Base-by-base conservation (phyloP, 2,113 vertebrate genomes). In the Halichoeres trimaculatus region DNA sequence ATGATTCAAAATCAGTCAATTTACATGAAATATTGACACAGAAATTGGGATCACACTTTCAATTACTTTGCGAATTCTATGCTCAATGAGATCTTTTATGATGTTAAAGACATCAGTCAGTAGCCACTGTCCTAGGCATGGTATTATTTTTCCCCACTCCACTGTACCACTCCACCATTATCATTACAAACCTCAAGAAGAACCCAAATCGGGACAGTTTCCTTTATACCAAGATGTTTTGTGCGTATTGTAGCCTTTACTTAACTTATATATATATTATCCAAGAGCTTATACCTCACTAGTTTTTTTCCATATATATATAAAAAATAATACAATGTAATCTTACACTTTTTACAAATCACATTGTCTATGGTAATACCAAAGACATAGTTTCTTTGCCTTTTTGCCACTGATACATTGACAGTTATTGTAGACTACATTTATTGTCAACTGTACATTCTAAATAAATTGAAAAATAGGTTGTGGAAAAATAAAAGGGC, bases 171-270 rank as follows among this genome's bases (percentile, higher is more conserved):
- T 35, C 57, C 41, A 63, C 43, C 24, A 60, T 10, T 50, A 67
- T 78, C 65, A 36, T 22, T 23, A 47, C 70, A 30, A 64, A 43
- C 43, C 72, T 54, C 79, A 67, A 73, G 59, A 60, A 40, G 23
- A 56, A 12, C 22, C 22, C 34, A 40, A 1, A 54, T 0, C 47
- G 22, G 41, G 10, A 45, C 58, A 53, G 30, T 53, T 34, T 41
- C 38, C 60, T 58, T 70, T 74, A 47, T 16, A 24, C 3, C 38
- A 68, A 65, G 81, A 60, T 17, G 59, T 79, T 77, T 88, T 94
- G 91, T 93, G 92, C 89, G 72, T 69, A 79, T 71, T 53, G 55
- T 45, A 91, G 82, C 87, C 2, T 85, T 81, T n/a, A 69, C 1
- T 19, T 8, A 22, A 60, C 65, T 34, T 22, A 50, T 69, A 50